These are phyloP conservation scores for Rutpela maculata DNA, from an alignment of 2,888 invertebrate genomes.

Conservation along the genomic window DNA sequence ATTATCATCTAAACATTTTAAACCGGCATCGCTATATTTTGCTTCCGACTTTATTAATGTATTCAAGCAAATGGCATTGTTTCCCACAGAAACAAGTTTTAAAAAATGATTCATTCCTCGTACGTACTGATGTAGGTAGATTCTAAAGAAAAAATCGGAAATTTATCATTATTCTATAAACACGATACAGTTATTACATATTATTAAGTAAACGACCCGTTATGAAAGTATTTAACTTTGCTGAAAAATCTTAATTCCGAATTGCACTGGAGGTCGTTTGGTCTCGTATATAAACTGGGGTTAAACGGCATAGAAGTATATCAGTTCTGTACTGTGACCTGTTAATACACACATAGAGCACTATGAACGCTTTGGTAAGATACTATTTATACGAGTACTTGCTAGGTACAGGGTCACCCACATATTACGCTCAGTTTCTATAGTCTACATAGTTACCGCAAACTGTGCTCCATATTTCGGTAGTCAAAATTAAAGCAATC, in stretches of 20 bases:
- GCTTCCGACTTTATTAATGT: background rate
- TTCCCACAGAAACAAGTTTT: background rate
- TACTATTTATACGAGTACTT: constrained; percentile 4
- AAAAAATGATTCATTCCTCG: background rate
- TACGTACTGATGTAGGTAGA: background rate
- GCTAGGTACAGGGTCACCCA: background rate
- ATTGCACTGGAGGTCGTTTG: constrained; percentile 33
- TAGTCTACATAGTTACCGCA: too few species aligned
- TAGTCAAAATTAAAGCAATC: too few species aligned
- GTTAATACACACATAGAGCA: constrained; percentile 18
- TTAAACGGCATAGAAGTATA: constrained; percentile 10
- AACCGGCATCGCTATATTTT: background rate
- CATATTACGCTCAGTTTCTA: too few species aligned
- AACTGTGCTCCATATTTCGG: too few species aligned
- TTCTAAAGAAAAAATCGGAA: background rate
- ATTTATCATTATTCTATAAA: background rate
- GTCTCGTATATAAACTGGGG: constrained; percentile 27
- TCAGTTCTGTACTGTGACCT: constrained; percentile 11
- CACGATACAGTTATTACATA: background rate
- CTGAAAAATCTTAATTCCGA: constrained; percentile 37
- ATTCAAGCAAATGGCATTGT: background rate
- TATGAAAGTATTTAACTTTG: constrained; percentile 36
- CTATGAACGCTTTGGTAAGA: constrained; percentile 39
- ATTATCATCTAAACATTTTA: too few species aligned
- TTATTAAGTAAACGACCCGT: constrained; percentile 14